These are phyloP conservation scores for Neogale vison DNA, from an alignment of 2,113 vertebrate genomes.

Conservation along the genomic window DNA sequence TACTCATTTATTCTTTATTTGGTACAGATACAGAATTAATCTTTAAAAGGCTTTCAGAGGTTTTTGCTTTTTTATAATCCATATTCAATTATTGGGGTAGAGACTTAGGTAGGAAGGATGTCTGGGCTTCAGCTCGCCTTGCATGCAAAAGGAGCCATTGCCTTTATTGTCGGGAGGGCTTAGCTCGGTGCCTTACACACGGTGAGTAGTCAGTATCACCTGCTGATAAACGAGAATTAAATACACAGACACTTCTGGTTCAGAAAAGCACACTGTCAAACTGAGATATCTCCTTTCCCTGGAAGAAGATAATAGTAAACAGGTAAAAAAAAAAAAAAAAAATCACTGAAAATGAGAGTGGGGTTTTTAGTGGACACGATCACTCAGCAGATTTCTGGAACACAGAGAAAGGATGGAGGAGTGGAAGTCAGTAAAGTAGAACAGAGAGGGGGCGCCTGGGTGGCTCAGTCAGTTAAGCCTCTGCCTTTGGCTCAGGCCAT, in stretches of 20 bases:
- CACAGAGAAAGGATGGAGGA: background rate
- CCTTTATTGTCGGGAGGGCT: background rate
- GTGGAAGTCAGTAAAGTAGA: background rate
- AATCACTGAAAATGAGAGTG: background rate
- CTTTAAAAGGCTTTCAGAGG: background rate
- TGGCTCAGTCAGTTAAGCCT: background rate
- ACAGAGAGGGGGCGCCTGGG: background rate
- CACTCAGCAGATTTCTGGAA: background rate
- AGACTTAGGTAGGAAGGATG: background rate
- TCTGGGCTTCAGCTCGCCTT: background rate
- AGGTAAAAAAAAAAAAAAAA: too few relatives aligned
- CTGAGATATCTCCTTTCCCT: background rate
- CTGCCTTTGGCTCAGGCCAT: too few relatives aligned
- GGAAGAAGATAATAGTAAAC: background rate
- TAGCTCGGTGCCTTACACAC: background rate
- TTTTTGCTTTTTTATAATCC: constrained; percentile 15
- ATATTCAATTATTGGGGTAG: background rate
- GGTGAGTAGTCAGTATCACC: background rate
- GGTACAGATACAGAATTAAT: background rate
- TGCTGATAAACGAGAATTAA: background rate
- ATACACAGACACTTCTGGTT: background rate
- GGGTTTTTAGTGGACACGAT: background rate
- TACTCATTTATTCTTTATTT: constrained; percentile 20
- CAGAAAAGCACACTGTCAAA: background rate
- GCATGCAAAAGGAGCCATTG: background rate